These are phyloP conservation scores for Enteromius thamalakanensis DNA, from an alignment of 2,797 vertebrate species.

Conservation along the genomic window DNA sequence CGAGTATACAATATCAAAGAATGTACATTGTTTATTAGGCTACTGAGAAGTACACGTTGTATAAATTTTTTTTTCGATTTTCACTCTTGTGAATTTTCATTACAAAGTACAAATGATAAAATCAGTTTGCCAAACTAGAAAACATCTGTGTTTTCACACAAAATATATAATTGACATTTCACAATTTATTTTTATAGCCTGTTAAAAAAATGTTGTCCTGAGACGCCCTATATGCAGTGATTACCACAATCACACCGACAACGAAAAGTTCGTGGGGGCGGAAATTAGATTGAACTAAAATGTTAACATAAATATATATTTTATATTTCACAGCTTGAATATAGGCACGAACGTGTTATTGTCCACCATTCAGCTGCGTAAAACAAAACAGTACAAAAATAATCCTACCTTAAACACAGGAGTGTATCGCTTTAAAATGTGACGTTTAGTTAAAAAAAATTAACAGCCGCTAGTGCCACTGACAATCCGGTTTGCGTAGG, in stretches of 20 bases:
- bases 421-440: constrained; percentile 67
- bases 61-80: constrained; percentile 70
- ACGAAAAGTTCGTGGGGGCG: constrained; percentile 59
- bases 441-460: constrained; percentile 66
- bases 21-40: constrained; percentile 87
- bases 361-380: constrained; percentile 77
- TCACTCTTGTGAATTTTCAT: constrained; percentile 74
- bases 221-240: constrained; percentile 79
- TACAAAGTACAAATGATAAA: constrained; percentile 93
- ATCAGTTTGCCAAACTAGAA: constrained; percentile 72
- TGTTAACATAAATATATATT: constrained; percentile 75
- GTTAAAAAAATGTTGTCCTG: constrained; percentile 76
- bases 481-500: constrained; percentile 83
- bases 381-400: constrained; percentile 84
- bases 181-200: constrained; percentile 74
- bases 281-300: constrained; percentile 69
- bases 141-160: constrained; percentile 77
- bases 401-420: constrained; percentile 89
- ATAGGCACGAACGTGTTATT: constrained; percentile 77
- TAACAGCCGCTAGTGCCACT: constrained; percentile 84
- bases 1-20: constrained; percentile 90
- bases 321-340: constrained; percentile 75
- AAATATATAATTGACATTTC: constrained; percentile 77
- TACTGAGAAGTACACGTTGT: constrained; percentile 88
- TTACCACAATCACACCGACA: constrained; percentile 68